Base-by-base conservation (phyloP, 2,888 invertebrate genomes). In the Caenorhabditis doughertyi region DNA sequence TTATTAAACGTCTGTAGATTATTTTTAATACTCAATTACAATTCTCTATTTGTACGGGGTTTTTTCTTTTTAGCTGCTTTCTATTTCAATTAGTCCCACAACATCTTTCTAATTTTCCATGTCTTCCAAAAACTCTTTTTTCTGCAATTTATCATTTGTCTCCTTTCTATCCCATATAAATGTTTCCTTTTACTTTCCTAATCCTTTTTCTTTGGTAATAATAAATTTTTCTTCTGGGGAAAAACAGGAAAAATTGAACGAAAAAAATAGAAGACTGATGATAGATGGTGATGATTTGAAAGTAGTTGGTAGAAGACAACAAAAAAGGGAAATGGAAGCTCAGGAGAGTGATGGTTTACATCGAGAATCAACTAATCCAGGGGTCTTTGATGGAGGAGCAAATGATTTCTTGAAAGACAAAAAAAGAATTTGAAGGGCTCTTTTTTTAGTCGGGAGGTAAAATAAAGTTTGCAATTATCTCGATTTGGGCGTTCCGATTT, bases 241-340 rank as follows among this genome's bases (percentile, higher is more conserved):
- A 58, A 68, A 76, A 65, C 74, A 67, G 47, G 35, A 76, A 56
- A 68, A 49, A 35, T n/a, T 35, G 60, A 60, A 27, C 49, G 29
- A 51, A 74, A 74, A 67, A 58, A n/a, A n/a, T n/a, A 51, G 67
- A 32, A 47, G 56, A 49, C 67, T 51, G 68, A 77, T 77, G 77
- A 77, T 77, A 68, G 77, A 77, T 77, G 68, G 68, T 62, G 77
- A 77, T 77, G 77, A 70, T 77, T 76, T 55, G 47, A 58, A 60
- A 51, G 39, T 56, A 65, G 60, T n/a, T 23, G 25, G 56, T n/a
- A 29, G 29, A 23, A 18, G 56, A 47, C 23, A 29, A 39, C 32
- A 67, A 47, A 76, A 76, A 68, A 58, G 25, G 35, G 3, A 11
- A 56, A 35, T 29, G 35, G 58, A 74, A 60, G 65, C 39, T 39